A percentile compares a stretch with the other conserved stretches of the same genome.
Evolutionary conservation across 2,113 vertebrate species (phyloP).

Genomic region (Thunnus maccoyii): DNA sequence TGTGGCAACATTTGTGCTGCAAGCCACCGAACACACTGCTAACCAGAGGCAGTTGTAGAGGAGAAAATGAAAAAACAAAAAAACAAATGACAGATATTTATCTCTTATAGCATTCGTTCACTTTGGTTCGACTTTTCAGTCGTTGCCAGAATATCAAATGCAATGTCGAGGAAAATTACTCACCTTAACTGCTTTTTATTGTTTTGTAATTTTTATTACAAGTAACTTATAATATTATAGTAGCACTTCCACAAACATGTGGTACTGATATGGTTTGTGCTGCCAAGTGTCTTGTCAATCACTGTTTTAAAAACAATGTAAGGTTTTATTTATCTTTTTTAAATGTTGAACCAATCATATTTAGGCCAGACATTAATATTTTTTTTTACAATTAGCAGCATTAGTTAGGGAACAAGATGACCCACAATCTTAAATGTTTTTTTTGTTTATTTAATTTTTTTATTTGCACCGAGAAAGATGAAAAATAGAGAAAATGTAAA

Average conservation of each 20-base stretch:
- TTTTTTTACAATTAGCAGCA: no score
- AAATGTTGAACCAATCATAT: background rate
- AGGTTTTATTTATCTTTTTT: background rate
- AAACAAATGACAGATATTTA: constrained; percentile 1
- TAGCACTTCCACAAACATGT: constrained; percentile 8
- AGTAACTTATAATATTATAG: constrained; percentile 5
- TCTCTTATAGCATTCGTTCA: constrained; percentile 12
- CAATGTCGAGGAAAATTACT: background rate
- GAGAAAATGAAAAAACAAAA: background rate
- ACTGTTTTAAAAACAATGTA: background rate
- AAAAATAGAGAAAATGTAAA: no score
- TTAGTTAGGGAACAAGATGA: background rate
- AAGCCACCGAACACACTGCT: constrained; percentile 10
- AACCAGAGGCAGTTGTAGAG: constrained; percentile 9
- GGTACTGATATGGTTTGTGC: background rate
- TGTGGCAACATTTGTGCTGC: constrained; percentile 24
- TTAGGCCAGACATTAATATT: background rate
- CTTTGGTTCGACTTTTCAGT: constrained; percentile 15
- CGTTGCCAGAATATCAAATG: background rate
- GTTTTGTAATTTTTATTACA: constrained; percentile 13
- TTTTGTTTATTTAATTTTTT: no score
- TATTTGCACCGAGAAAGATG: no score
- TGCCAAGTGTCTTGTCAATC: background rate
- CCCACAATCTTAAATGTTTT: no score
- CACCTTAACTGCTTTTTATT: background rate